Evolutionary conservation across 2,113 vertebrate species (phyloP).

Genomic region (Procavia capensis): DNA sequence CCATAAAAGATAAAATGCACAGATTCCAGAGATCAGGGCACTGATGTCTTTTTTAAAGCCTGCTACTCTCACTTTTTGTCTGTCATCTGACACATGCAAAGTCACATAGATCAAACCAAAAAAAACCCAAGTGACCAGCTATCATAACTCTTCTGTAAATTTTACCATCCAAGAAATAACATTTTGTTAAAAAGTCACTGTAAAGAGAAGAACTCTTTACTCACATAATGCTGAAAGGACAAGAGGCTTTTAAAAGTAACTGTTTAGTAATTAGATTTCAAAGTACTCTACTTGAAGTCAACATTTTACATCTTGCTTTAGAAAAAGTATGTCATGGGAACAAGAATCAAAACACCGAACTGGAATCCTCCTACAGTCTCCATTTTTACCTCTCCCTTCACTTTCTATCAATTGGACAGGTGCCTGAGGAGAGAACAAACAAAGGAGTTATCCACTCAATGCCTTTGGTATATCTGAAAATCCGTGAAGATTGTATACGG

Average conservation of each 20-base stretch:
- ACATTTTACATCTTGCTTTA: not conserved
- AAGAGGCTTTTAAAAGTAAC: not conserved
- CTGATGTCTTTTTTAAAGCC: not conserved
- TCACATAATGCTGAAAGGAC: not conserved
- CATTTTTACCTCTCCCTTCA: not conserved
- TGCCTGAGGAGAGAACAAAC: not conserved
- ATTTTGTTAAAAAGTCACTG: constrained; percentile 10
- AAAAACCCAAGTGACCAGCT: not conserved
- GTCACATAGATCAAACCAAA: not conserved
- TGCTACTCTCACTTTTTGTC: not conserved
- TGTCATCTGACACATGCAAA: not conserved
- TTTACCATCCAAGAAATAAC: not conserved
- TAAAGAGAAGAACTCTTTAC: not conserved
- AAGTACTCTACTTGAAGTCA: not conserved
- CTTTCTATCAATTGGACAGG: not conserved
- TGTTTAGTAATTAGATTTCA: not conserved
- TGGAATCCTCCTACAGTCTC: not conserved
- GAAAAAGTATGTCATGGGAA: constrained; percentile 35
- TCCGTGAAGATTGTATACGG: constrained; percentile 39
- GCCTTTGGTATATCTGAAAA: constrained; percentile 29
- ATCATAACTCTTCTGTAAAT: not conserved
- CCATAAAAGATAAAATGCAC: not conserved
- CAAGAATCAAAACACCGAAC: not conserved
- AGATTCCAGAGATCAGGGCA: not conserved
- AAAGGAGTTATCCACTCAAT: not conserved